Conservation (phyloP, 2,888 invertebrate genomes). For the Cryptocephalus moraei region DNA sequence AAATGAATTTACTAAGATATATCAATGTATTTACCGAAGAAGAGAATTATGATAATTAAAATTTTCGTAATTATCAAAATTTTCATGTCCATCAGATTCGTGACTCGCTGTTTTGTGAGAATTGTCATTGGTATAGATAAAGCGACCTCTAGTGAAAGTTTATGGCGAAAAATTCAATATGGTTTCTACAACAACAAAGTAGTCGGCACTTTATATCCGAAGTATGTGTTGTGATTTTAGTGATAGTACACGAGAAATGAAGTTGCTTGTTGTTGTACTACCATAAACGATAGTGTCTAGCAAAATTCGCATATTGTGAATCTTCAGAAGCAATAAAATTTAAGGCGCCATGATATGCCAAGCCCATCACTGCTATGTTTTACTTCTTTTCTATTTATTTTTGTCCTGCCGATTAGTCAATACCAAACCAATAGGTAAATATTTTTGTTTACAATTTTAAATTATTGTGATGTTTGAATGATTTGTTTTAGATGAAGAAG, state of each 20-base stretch:
- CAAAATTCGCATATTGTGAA: conserved; percentile 17
- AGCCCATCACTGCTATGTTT: conserved; percentile 34
- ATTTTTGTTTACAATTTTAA: not conserved
- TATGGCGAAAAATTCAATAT: conserved; percentile 21
- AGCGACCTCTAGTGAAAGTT: not conserved
- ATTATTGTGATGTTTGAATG: not conserved
- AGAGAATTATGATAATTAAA: no score
- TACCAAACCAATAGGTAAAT: conserved; percentile 32
- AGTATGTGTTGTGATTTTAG: conserved; percentile 23
- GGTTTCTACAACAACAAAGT: conserved; percentile 28
- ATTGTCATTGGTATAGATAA: no score
- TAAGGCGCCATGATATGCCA: conserved; percentile 38
- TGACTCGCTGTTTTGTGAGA: no score
- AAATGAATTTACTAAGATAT: no score
- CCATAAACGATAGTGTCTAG: conserved; percentile 21
- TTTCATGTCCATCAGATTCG: no score
- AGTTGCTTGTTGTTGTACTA: conserved; percentile 18
- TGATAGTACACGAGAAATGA: conserved; percentile 22
- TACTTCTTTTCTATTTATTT: conserved; percentile 27
- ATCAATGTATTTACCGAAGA: no score
- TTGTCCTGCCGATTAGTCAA: conserved; percentile 21
- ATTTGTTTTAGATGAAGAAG: conserved; percentile 23
- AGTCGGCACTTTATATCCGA: conserved; percentile 27
- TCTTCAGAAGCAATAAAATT: conserved; percentile 17
- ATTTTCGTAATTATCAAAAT: no score